Base-by-base conservation (phyloP, 2,888 invertebrate genomes). In the Anthophora plumipes region DNA sequence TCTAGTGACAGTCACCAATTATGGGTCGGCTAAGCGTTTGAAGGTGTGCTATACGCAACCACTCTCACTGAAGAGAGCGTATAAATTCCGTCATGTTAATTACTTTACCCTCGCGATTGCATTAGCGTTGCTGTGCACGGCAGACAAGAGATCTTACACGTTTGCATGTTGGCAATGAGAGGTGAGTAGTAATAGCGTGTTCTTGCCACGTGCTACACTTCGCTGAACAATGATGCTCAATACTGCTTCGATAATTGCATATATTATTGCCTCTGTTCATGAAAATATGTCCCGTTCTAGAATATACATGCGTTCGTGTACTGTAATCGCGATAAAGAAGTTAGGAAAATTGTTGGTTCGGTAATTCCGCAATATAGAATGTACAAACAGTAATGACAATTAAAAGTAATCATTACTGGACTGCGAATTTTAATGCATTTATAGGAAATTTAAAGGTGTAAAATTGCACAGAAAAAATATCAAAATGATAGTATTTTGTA, bases 61-160 rank as follows among this genome's bases (percentile, higher is more conserved):
- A 68, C 22, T 22, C 39, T 14, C 17, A 31, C 20, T 39, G 60
- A 57, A 57, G 61, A 50, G 68, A 37, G 41, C 22, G 57, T 76
- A 68, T 77, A 76, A 77, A 77, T 76, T 69, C 55, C 54, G 63
- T 59, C 63, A 55, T 77, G 78, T 75, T 79, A 79, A 79, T 79
- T 79, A 77, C 69, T 41, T 76, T 63, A 64, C 25, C 52, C 63
- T 50, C 59, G 39, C 77, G 43, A 79, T 76, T 76, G 64, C 77
- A 76, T 79, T 79, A 79, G 39, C 61, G 39, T 64, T 22, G 57
- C 59, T n/a, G 39, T 12, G 20, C 43, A 39, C 52, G 25, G 14
- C 41, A 61, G 68, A 69, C 78, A 63, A 50, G 76, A 46, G 46
- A 54, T 25, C 60, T 57, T 63, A 37, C 76, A 68, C 77, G 76